These are phyloP conservation scores for Drosophila triauraria DNA, from an alignment of 1,140 invertebrate species.

Conservation along the genomic window DNA sequence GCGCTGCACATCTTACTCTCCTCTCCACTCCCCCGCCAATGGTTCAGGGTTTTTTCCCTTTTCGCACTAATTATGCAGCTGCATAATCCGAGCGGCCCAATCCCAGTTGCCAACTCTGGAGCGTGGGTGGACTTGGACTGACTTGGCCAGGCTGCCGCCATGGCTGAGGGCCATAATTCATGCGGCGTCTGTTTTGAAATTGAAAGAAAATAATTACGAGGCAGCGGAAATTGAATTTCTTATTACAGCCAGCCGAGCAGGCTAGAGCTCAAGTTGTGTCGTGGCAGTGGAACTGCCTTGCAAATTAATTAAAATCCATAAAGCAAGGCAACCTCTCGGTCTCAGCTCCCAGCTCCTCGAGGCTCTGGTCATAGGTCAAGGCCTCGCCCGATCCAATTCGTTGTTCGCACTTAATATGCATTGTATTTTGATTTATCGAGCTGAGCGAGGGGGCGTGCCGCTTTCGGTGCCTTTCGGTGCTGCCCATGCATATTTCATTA, in stretches of 20 bases:
- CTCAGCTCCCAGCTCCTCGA: not conserved
- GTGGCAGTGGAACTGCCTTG: conserved; percentile 37
- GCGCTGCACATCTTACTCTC: conserved; percentile 52
- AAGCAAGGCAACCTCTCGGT: conserved; percentile 28
- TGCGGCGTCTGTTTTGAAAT: conserved; percentile 78
- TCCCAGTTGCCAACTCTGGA: conserved; percentile 46
- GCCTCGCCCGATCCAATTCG: conserved; percentile 30
- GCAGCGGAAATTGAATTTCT: conserved; percentile 82
- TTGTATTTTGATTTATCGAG: conserved; percentile 79
- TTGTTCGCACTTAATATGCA: conserved; percentile 62
- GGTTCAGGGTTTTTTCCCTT: conserved; percentile 33
- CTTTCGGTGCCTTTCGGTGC: conserved; percentile 2
- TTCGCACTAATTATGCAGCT: conserved; percentile 79
- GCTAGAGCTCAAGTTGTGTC: conserved; percentile 1
- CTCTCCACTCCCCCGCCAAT: conserved; percentile 1
- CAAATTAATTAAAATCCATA: conserved; percentile 82
- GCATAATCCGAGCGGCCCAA: conserved; percentile 44
- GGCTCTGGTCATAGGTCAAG: conserved; percentile 65
- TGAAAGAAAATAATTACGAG: conserved; percentile 83
- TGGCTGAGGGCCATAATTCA: conserved; percentile 72
- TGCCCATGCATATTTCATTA: conserved; percentile 71
- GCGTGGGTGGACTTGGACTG: conserved; percentile 63
- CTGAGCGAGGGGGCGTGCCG: conserved; percentile 46
- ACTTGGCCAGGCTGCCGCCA: conserved; percentile 33
- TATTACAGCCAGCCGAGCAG: conserved; percentile 61